A percentile compares a stretch with the other conserved stretches of the same genome.
These are phyloP conservation scores for Orthonyx spaldingii DNA, from an alignment of 2,113 vertebrate species.

Conservation along the genomic window DNA sequence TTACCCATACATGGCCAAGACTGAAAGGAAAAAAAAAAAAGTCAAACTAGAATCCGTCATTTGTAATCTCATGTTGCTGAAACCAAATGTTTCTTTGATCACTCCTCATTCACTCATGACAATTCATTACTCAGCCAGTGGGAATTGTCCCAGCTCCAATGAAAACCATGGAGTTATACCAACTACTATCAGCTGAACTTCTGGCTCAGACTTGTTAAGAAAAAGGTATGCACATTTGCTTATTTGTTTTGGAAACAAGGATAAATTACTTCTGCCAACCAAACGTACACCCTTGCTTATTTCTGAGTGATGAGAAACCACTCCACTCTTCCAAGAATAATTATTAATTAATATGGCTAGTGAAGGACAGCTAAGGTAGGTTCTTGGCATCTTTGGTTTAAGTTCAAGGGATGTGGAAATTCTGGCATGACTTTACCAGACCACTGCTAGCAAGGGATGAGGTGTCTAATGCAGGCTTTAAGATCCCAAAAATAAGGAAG, in stretches of 20 bases:
- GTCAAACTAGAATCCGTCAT: background rate
- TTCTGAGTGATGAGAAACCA: background rate
- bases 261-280: background rate
- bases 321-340: background rate
- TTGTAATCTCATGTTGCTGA: background rate
- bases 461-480: background rate
- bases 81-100: background rate
- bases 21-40: accelerated
- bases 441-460: background rate
- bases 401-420: background rate
- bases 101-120: background rate
- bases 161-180: background rate
- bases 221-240: background rate
- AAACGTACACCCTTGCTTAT: background rate
- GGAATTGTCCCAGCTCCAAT: background rate
- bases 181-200: background rate
- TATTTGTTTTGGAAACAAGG: background rate
- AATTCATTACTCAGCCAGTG: background rate
- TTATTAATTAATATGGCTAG: background rate
- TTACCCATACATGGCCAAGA: background rate
- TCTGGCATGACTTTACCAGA: background rate
- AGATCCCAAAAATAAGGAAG: background rate
- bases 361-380: background rate
- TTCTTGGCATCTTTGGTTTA: background rate
- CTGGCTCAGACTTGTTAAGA: background rate